Evolutionary conservation across 2,113 vertebrate genomes (phyloP), one percentile per base, ranked within the genome.

Genomic region (Coregonus clupeaformis): DNA sequence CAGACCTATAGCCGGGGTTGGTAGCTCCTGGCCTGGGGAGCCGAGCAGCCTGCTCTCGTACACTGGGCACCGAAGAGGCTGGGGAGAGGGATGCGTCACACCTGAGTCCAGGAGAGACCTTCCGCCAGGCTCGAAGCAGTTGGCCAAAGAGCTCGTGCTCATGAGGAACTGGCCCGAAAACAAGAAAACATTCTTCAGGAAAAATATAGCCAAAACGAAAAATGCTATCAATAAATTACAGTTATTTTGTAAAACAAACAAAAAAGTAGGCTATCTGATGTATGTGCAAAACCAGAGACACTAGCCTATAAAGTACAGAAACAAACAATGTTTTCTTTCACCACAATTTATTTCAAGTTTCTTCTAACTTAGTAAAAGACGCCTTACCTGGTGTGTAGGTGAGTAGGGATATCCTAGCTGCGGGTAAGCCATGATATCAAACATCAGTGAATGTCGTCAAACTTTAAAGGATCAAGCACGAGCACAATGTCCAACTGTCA

Each of bases 341-440:
- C 18, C 18, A 66, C 57, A 89, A 71, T 83, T 74, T 80, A 29
- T 18, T 63, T 12, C 14, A 68, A 24, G 16, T 29, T 13, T 42
- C 25, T 55, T 60, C 64, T 76, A 18, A 49, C 32, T 67, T 25
- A 77, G 66, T 57, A 20, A 20, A 9, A 16, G 6, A 2, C 75
- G 64, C 77, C 92, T 95, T 96, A 99, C 97, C 97, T 99, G 98
- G 72, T 96, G 95, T 79, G 96, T 91, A 20, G 96, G 90, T 76
- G 97, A 93, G 89, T 98, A 98, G 77, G 96, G 94, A 86, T 98
- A 99, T 89, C 97, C 97, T 81, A 99, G 95, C 91, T 97, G 97
- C 76, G 97, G 95, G 83, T 98, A 99, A 92, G 97, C 97, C 98
- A 99, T 99, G 93, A 88, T 73, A 85, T 72, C 74, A 83, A 36